Percentiles rank a stretch among this genome's conserved stretches.
Conservation (phyloP, 2,888 invertebrate species). For the Polyommatus iphigenia region DNA sequence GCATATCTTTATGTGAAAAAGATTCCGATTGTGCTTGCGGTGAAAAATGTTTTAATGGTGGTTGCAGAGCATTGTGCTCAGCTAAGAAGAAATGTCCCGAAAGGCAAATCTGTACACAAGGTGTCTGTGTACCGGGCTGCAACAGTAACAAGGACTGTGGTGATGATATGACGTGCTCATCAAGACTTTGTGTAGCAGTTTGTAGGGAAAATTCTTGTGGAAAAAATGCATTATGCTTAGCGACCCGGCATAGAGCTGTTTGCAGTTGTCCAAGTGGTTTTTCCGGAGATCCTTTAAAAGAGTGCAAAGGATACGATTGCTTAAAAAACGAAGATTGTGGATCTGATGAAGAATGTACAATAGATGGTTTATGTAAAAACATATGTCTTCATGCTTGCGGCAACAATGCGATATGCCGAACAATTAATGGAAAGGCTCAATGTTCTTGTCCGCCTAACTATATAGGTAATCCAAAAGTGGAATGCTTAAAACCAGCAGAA, state of each 20-base stretch:
- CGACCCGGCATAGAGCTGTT: conserved; percentile 89
- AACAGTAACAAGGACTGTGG: conserved; percentile 89
- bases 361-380: conserved; percentile 86
- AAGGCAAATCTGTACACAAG: conserved; percentile 87
- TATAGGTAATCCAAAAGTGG: conserved; percentile 88
- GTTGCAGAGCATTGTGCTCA: conserved; percentile 87
- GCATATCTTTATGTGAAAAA: conserved; percentile 84
- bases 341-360: conserved; percentile 86
- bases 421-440: conserved; percentile 86
- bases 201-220: conserved; percentile 88
- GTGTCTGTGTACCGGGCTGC: conserved; percentile 89
- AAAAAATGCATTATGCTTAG: conserved; percentile 88
- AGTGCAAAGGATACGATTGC: conserved; percentile 89
- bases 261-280: conserved; percentile 94
- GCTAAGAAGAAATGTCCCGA: conserved; percentile 84
- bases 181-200: conserved; percentile 84
- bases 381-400: conserved; percentile 92
- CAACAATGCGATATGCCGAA: conserved; percentile 90
- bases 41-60: conserved; percentile 86
- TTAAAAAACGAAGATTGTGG: conserved; percentile 88
- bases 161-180: conserved; percentile 86
- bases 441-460: conserved; percentile 92
- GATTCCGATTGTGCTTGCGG: conserved; percentile 89
- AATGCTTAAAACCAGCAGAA: conserved; percentile 85
- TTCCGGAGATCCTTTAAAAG: conserved; percentile 88